Conservation (phyloP, 1,140 invertebrate genomes). For the Cotesia glomerata region DNA sequence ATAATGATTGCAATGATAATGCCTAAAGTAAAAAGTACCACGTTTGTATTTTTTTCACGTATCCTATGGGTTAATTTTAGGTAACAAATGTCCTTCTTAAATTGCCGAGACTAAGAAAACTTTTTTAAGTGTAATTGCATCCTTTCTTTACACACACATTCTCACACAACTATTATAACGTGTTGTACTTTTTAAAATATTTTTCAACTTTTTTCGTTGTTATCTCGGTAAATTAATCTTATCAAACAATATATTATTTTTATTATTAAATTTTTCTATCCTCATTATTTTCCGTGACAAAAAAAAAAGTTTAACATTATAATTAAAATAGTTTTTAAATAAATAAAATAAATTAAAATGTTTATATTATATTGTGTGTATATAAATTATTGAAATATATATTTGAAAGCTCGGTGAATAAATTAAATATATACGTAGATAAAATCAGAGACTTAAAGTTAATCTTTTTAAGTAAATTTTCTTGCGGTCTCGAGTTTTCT, state of each 20-base stretch:
- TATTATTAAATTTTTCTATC: neutral
- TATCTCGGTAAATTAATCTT: neutral
- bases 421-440: too few species aligned
- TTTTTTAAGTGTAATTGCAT: conserved; percentile 1
- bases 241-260: neutral
- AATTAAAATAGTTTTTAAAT: too few species aligned
- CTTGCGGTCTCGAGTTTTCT: too few species aligned
- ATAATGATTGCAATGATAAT: neutral
- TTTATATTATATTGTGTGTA: too few species aligned
- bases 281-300: too few species aligned
- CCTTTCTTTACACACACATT: neutral
- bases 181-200: neutral
- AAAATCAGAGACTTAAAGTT: too few species aligned
- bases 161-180: neutral
- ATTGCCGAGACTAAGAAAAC: conserved; percentile 1
- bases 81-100: conserved; percentile 4
- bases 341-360: too few species aligned
- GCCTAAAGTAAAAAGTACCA: neutral
- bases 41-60: neutral
- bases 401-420: too few species aligned
- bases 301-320: too few species aligned
- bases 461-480: too few species aligned
- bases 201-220: neutral
- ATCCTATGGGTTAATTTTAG: conserved; percentile 1
- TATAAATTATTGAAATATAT: too few species aligned